Base-by-base conservation (phyloP, 1,140 invertebrate species). In the Trypoxylus dichotomus region DNA sequence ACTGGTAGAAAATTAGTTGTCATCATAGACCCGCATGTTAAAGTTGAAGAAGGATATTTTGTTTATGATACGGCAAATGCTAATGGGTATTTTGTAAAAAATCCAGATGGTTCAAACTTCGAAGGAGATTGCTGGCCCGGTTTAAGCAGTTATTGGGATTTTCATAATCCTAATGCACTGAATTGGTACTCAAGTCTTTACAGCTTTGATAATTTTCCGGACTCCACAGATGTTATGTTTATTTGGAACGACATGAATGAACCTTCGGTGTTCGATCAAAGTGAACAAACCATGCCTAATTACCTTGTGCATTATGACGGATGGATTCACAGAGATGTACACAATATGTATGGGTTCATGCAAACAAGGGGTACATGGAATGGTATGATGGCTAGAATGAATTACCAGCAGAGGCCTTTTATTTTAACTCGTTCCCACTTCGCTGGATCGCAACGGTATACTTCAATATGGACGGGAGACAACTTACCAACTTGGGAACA, bases 401-500 rank as follows among this genome's bases (percentile, higher is more conserved):
- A 92, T 73, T 89, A 90, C 63, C 86, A 88, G 10, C 86, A 91
- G 75, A 87, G 98, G 58, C 96, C 97, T 0, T 99, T 99, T 85
- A 92, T 99, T 79, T 87, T 99, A 2, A 94, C 95, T 0, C 89
- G 98, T 73, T 92, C 96, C 0, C 92, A 93, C 81, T 99, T 97
- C 87, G 92, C 95, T 71, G 97, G 97, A 1, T 92, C 93, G 1
- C 97, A 98, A 87, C 90, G 96, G 80, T 94, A 90, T 81, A 93
- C 94, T 0, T 93, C 97, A 24, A 92, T 98, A n/a, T 99, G 98
- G 98, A 99, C 98, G 0, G 98, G 98, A 3, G 98, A 99, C 85
- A 99, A 99, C 83, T 89, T 89, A 72, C 97, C 94, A 0, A 94
- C 98, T 41, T 99, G 97, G 97, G 87, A 88, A 19, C 96, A 98